Evolutionary conservation across 1,140 invertebrate genomes (phyloP), one percentile per base, ranked within the genome.

Genomic region (Cyphomyrmex costatus): DNA sequence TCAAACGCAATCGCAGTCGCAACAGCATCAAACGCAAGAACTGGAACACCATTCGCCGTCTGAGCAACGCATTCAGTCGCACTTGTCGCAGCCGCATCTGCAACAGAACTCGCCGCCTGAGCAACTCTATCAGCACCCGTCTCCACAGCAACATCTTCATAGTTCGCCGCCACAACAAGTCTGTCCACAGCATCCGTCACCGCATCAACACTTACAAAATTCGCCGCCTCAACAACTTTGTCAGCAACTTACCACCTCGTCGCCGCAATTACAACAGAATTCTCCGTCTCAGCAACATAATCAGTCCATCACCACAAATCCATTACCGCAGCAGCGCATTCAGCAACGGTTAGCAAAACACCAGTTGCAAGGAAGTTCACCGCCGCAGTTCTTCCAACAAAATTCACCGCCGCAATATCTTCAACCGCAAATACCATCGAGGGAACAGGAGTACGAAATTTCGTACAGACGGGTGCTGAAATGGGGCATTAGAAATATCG

Each of bases 201-300:
- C 97, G 14, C 96, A 97, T 96, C 14, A 96, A 96, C 0, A 97
- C 96, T 63, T 96, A 96, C 87, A 97, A 97, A 87, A 94, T 97
- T 87, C 97, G 96, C 49, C 97, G 96, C 92, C 97, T 97, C 0
- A 96, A 96, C 0, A 94, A 92, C 0, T 93, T 92, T 12, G 82
- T 74, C 51, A 89, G 51, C 42, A 79, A 33, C 4, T 30, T 4
- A 19, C 53, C 92, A 70, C 94, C 90, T 91, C 42, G 71, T 80
- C 49, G 89, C 88, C 46, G 89, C 36, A 91, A 87, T 56, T 80
- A 7, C 16, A 88, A 83, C 66, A 86, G 84, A 30, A 77, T 42
- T 91, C 46, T 79, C 83, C 53, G 88, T 89, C 42, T 90, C 87
- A 91, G 85, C 30, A 91, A 89, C 80, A 85, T 19, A 65, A 58